Evolutionary conservation across 2,113 vertebrate species (phyloP), one percentile per base, ranked within the genome.

Genomic region (Cynopterus brachyotis): DNA sequence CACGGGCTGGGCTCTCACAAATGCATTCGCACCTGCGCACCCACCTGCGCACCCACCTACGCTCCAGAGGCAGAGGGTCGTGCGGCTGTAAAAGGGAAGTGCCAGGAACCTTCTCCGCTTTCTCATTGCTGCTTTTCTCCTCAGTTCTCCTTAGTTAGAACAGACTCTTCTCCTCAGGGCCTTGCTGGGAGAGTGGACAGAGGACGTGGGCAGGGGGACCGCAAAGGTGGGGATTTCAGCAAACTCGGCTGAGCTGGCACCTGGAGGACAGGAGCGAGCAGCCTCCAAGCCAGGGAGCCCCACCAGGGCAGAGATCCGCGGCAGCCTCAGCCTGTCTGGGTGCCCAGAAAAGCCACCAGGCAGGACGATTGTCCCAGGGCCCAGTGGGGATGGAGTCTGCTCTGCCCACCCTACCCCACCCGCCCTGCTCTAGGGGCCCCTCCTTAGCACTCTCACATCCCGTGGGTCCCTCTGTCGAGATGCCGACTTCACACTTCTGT

Each of bases 1-100:
- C 32, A 6, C 1, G 53, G 42, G 19, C 73, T 79, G 69, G 42
- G 42, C 15, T 16, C 1, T 0, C 32, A 64, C 45, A 37, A 5
- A 9, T 4, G 28, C 7, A 17, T n/a, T 16, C 47, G 12, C 22
- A 7, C 12, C 28, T 4, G 7, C 6, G 0, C 2, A 32, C 55
- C 28, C 59, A 62, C 59, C 59, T 30, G 59, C 5, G 4, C 4
- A 12, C 26, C 59, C 59, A 62, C 59, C 59, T 30, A 3, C 11
- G 19, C 28, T 62, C 59, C 59, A 4, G 59, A 62, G 26, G 59
- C 59, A 28, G 59, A 5, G 59, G 59, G 59, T 2, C 59, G 9
- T 28, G 59, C 30, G 59, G 12, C 59, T 57, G 55, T 4, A 2
- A 45, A 60, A 12, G 62, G 20, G 17, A 24, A 11, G n/a, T 10